phyloP scores from a whole-genome alignment of 2,113 vertebrate genomes.

The Pangasianodon hypophthalmus region DNA sequence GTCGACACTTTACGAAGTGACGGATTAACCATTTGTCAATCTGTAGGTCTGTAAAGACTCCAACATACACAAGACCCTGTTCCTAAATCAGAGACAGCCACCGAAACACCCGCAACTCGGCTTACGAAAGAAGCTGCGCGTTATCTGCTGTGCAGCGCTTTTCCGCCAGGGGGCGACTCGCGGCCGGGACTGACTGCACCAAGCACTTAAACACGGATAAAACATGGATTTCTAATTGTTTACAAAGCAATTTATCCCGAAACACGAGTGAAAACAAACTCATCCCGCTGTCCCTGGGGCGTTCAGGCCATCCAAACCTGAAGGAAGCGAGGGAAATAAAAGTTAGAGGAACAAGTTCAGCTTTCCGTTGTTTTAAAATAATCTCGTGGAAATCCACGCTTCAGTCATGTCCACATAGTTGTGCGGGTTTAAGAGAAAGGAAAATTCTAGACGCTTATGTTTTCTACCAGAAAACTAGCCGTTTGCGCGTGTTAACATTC shows the following conservation, averaged over 20 bases:
- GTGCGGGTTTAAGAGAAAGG: slow-evolving; percentile 18
- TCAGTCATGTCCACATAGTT: slow-evolving; percentile 52
- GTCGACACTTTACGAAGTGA: neutral
- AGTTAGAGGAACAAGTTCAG: slow-evolving; percentile 75
- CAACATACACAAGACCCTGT: neutral
- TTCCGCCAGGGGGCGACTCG: slow-evolving; percentile 70
- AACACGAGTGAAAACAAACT: slow-evolving; percentile 57
- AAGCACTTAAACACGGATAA: slow-evolving; percentile 73
- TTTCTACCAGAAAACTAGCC: slow-evolving; percentile 55
- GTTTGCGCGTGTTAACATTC: slow-evolving; percentile 64
- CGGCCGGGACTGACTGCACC: slow-evolving; percentile 65
- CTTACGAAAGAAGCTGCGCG: slow-evolving; percentile 56
- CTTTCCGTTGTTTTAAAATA: slow-evolving; percentile 79
- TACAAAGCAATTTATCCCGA: slow-evolving; percentile 48
- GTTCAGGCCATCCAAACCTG: slow-evolving; percentile 48
- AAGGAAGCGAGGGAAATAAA: slow-evolving; percentile 62
- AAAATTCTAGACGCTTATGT: slow-evolving; percentile 51
- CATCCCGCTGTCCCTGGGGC: slow-evolving; percentile 35
- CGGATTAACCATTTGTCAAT: no score
- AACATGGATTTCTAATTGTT: slow-evolving; percentile 74
- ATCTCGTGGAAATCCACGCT: slow-evolving; percentile 66
- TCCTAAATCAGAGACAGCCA: neutral
- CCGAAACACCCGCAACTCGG: slow-evolving; percentile 47
- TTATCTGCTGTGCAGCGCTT: neutral
- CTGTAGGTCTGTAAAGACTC: neutral